phyloP scores from a whole-genome alignment of 2,113 vertebrate species.

The Corythornis madagascariensis region DNA sequence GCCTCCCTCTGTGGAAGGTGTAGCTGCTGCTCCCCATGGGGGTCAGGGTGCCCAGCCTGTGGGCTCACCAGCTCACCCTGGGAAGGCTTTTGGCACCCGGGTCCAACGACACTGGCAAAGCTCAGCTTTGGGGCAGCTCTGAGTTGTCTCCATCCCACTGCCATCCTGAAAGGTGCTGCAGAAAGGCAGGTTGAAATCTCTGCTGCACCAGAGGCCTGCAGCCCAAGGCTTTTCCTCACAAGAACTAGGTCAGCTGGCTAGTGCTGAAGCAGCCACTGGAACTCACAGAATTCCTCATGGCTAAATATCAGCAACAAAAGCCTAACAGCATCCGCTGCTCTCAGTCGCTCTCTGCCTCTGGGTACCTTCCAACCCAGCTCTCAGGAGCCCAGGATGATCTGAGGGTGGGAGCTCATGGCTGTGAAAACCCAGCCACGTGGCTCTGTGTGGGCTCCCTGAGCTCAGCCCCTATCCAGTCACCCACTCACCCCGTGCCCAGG shows the following conservation, averaged over 20 bases:
- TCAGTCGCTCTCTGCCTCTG: slow-evolving; percentile 17
- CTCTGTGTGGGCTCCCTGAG: background rate
- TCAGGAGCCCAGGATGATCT: slow-evolving; percentile 28
- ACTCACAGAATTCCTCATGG: slow-evolving; percentile 8
- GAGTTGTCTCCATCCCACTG: slow-evolving; percentile 1
- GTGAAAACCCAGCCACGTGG: background rate
- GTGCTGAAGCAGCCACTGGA: background rate
- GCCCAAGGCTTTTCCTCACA: background rate
- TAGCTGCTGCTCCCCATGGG: background rate
- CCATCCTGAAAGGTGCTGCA: slow-evolving; percentile 17
- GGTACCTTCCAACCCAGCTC: background rate
- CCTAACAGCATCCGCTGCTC: background rate
- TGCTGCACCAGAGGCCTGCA: background rate
- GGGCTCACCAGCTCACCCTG: background rate
- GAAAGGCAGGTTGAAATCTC: slow-evolving; percentile 47
- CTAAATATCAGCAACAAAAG: background rate
- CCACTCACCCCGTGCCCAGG: too few relatives aligned
- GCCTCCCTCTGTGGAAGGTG: background rate
- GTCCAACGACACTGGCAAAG: background rate
- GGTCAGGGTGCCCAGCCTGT: background rate
- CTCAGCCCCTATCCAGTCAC: too few relatives aligned
- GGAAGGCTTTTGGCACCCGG: background rate
- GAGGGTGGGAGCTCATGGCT: background rate
- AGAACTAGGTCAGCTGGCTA: slow-evolving; percentile 56
- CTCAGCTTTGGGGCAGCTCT: background rate